Base-by-base conservation (phyloP, 1,140 invertebrate genomes). In the Zelostemma sp. region DNA sequence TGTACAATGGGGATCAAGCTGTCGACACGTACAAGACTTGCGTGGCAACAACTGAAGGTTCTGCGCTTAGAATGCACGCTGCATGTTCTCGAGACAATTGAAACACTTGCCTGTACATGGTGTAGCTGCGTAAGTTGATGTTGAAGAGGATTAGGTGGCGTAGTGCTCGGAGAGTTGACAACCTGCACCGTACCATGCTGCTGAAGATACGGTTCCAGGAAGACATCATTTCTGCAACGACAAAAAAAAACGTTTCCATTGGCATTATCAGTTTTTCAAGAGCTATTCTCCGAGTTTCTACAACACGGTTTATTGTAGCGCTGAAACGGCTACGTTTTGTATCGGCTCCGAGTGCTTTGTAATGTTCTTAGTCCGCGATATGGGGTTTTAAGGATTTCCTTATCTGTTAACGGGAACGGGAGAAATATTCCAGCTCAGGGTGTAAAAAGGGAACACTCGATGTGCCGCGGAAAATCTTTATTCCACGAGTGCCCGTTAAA, bases 181-280 rank as follows among this genome's bases (percentile, higher is more conserved):
- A 82, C 79, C 65, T 83, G 77, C 65, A 84, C 81, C 51, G 82
- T 81, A 35, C 80, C 79, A 48, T 83, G 81, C 53, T 84, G 80
- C 53, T 84, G 83, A 56, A 84, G 68, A 53, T 85, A 85, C 31
- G 85, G 81, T 73, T 86, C 85, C 75, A 85, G 74, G 70, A 86
- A 85, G 68, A 85, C 81, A 77, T 85, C 85, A 70, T 79, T 85
- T 71, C 85, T 86, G 76, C 19, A 85, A n/a, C n/a, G n/a, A 84
- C 48, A 17, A 15, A 8, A 16, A n/a, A 43, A 14, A 16, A 43
- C 16, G 8, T 14, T 16, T 8, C 17, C 41, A 12, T 43, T 43
- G 14, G 14, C 11, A 43, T 43, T 43, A 43, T 43, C 6, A 12
- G 35, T 40, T 15, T 40, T 40, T 47, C 35, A 66, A 41, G 12